Evolutionary conservation across 2,888 invertebrate genomes (phyloP), one percentile per base, ranked within the genome.

Genomic region (Acrobasis suavella): DNA sequence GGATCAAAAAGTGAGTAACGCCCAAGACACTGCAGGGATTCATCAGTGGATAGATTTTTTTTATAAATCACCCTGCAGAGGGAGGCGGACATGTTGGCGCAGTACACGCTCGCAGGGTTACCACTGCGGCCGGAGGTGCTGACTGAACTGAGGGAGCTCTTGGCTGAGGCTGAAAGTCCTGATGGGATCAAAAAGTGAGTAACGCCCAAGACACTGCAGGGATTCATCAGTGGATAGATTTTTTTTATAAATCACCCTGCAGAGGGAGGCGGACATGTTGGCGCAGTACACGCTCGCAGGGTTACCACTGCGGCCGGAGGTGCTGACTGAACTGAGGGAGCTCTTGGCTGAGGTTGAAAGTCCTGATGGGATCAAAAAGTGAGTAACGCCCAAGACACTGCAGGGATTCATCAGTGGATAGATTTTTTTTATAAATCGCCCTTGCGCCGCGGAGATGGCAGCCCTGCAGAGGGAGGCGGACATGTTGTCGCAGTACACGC

Each of bases 261-360:
- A 95, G 70, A 83, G 86, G 5, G 95, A 95, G 75, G 96, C 96
- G 0, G 88, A 93, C 67, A 95, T 94, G 67, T 88, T 97, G 85
- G 66, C 75, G 0, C 69, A 71, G 38, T 68, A 65, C 90, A 69
- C 94, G 94, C 87, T 93, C 0, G 95, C 95, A 76, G 94, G 91
- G 65, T 94, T 95, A 71, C 91, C 93, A 50, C 94, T 94, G 81
- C 91, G 93, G 46, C 82, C 86, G 0, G 88, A 93, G 15, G 88
- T 95, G 51, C 92, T 94, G 1, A 12, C 10, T 7, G 62, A 62
- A 9, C 32, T 62, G 42, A 17, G 42, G 14, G 39, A 51, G n/a
- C 15, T 60, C 9, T 85, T 96, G 64, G 42, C 42, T 0, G 93
- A 94, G 60, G 94, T 93, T 38, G 93, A 94, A 0, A 42, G 17